A percentile compares a stretch with the other conserved stretches of the same genome.
phyloP scores from a whole-genome alignment of 2,888 invertebrate species.

The Saturnia japonica region DNA sequence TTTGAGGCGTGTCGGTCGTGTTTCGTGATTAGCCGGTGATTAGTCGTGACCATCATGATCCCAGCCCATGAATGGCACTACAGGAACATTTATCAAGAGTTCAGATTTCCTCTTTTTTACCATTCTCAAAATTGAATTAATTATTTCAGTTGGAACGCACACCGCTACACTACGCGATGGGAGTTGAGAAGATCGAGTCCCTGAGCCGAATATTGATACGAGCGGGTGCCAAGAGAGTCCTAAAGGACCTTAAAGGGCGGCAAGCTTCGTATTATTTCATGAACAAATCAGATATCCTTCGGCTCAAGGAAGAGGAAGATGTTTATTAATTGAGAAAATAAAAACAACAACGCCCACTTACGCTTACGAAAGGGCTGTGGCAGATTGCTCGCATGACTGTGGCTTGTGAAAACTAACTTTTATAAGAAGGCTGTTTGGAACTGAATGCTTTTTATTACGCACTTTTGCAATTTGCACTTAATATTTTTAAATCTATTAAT shows the following conservation, averaged over 20 bases:
- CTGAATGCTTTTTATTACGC: conserved; percentile 52
- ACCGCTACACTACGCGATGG: conserved; percentile 95
- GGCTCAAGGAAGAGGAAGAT: conserved; percentile 92
- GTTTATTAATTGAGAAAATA: conserved; percentile 67
- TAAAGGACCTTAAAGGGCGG: conserved; percentile 93
- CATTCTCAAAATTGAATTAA: neutral
- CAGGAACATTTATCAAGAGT: too few species aligned
- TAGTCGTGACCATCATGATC: too few species aligned
- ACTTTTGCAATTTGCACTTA: conserved; percentile 46
- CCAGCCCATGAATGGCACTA: too few species aligned
- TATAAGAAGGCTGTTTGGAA: conserved; percentile 36
- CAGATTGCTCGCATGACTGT: conserved; percentile 35
- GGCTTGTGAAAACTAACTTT: conserved; percentile 37
- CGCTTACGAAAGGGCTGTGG: neutral
- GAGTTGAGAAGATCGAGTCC: conserved; percentile 90
- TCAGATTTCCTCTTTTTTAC: too few species aligned
- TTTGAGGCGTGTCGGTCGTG: too few species aligned
- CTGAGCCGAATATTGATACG: conserved; percentile 90
- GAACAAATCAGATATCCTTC: conserved; percentile 93
- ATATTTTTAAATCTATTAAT: conserved; percentile 30
- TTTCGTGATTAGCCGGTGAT: too few species aligned
- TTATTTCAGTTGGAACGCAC: conserved; percentile 90
- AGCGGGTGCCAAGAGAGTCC: conserved; percentile 90
- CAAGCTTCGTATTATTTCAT: conserved; percentile 96
- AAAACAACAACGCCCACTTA: neutral